Conservation (phyloP, 2,113 vertebrate species). For the Speoplatyrhinus poulsoni region DNA sequence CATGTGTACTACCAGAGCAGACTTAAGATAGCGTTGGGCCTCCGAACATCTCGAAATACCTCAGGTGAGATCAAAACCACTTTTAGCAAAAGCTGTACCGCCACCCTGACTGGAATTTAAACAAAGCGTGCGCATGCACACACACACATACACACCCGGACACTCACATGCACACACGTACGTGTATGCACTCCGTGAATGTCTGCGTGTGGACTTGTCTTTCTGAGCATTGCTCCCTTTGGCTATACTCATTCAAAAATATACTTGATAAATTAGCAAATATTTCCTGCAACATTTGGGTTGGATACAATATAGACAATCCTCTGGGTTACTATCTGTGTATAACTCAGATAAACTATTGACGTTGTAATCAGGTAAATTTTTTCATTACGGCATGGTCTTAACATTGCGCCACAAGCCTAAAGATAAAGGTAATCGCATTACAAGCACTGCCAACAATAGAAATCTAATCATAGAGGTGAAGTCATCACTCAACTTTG, state of each 20-base stretch:
- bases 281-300: background rate
- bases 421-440: constrained; percentile 27
- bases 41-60: too few species aligned
- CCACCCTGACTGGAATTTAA: too few species aligned
- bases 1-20: too few species aligned
- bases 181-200: background rate
- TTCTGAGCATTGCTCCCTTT: too few species aligned
- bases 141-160: background rate
- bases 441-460: constrained; percentile 39
- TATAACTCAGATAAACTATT: background rate
- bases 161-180: too few species aligned
- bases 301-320: too few species aligned
- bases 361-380: constrained; percentile 5
- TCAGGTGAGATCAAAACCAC: too few species aligned
- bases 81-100: too few species aligned
- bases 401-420: constrained; percentile 9
- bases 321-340: too few species aligned
- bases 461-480: background rate
- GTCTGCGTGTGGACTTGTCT: background rate
- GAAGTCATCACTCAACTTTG: background rate
- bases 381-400: background rate
- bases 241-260: background rate
- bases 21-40: too few species aligned
- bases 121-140: background rate
- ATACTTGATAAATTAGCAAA: background rate